Percentiles rank a stretch among this genome's conserved stretches.
Conservation (phyloP, 2,888 invertebrate species). For the Diloba caeruleocephala region DNA sequence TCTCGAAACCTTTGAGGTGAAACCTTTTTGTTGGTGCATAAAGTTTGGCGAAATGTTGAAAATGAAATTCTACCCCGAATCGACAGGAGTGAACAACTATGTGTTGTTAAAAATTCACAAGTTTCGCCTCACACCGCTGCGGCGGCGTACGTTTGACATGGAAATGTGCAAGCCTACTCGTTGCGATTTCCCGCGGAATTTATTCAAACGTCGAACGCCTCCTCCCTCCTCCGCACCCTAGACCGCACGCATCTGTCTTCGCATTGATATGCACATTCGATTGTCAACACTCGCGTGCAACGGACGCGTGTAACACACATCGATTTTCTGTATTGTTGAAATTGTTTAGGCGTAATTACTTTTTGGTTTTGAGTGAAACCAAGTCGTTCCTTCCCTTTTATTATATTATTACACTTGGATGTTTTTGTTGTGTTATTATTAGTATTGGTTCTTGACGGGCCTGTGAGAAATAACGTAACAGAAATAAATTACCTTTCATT, state of each 20-base stretch:
- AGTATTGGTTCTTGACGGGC: slow-evolving; percentile 9
- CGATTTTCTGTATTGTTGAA: slow-evolving; percentile 48
- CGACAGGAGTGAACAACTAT: slow-evolving; percentile 56
- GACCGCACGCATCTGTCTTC: slow-evolving; percentile 69
- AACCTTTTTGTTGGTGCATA: slow-evolving; percentile 32
- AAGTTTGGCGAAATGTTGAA: slow-evolving; percentile 41
- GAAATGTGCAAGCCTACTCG: slow-evolving; percentile 79
- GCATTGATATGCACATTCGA: slow-evolving; percentile 82
- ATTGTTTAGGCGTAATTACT: slow-evolving; percentile 33
- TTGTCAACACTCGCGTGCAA: slow-evolving; percentile 64
- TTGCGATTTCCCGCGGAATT: slow-evolving; percentile 73
- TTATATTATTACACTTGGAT: slow-evolving; percentile 7
- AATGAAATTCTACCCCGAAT: slow-evolving; percentile 51
- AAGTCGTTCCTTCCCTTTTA: slow-evolving; percentile 15
- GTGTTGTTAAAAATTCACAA: slow-evolving; percentile 81
- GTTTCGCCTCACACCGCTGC: slow-evolving; percentile 57
- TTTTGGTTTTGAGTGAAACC: slow-evolving; percentile 24
- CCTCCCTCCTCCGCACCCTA: slow-evolving; percentile 43
- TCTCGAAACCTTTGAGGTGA: slow-evolving; percentile 30
- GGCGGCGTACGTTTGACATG: slow-evolving; percentile 82
- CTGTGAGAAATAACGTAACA: no score
- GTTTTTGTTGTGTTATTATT: slow-evolving; percentile 14
- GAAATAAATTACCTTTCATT: slow-evolving; percentile 27
- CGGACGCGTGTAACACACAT: slow-evolving; percentile 60
- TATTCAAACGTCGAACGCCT: slow-evolving; percentile 71